Evolutionary conservation across 37 sponge, comb jelly and placozoan species (phyloP).

Genomic region (Sycon ciliatum): DNA sequence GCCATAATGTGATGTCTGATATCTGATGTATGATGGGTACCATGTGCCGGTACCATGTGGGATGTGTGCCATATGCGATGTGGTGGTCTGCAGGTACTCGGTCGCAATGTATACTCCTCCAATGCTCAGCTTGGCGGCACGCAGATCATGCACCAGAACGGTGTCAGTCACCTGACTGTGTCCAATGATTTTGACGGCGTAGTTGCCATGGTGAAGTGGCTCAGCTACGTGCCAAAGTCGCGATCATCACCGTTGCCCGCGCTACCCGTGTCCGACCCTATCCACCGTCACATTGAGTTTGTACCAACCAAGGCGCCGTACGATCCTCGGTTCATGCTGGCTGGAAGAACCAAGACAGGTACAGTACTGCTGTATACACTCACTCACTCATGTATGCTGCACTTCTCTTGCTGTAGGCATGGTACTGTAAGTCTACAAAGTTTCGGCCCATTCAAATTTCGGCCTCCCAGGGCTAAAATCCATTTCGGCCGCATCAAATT

Average conservation of each 20-base stretch:
- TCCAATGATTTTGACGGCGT: slow-evolving; percentile 82
- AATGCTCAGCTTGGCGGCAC: slow-evolving; percentile 90
- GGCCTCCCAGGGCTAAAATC: too few species aligned
- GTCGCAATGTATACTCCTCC: slow-evolving; percentile 73
- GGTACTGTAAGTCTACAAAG: too few species aligned
- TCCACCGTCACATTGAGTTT: slow-evolving; percentile 63
- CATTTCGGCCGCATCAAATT: too few species aligned
- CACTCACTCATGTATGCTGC: too few species aligned
- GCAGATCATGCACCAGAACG: slow-evolving; percentile 95
- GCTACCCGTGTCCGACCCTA: slow-evolving; percentile 52
- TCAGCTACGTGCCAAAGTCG: slow-evolving; percentile 67
- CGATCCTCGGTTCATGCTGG: slow-evolving; percentile 80
- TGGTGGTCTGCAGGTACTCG: slow-evolving; percentile 33
- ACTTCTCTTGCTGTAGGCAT: too few species aligned
- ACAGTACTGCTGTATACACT: neutral
- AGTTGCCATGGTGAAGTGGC: slow-evolving; percentile 63
- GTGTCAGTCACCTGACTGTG: slow-evolving; percentile 79
- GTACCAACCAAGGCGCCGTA: slow-evolving; percentile 74
- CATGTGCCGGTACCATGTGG: too few species aligned
- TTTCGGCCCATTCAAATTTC: too few species aligned
- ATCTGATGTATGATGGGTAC: too few species aligned
- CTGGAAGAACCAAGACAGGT: slow-evolving; percentile 45
- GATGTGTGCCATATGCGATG: neutral
- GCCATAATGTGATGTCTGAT: too few species aligned
- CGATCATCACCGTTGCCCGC: slow-evolving; percentile 54